Conservation (phyloP, 2,113 vertebrate species). For the Nycticryphes semicollaris region DNA sequence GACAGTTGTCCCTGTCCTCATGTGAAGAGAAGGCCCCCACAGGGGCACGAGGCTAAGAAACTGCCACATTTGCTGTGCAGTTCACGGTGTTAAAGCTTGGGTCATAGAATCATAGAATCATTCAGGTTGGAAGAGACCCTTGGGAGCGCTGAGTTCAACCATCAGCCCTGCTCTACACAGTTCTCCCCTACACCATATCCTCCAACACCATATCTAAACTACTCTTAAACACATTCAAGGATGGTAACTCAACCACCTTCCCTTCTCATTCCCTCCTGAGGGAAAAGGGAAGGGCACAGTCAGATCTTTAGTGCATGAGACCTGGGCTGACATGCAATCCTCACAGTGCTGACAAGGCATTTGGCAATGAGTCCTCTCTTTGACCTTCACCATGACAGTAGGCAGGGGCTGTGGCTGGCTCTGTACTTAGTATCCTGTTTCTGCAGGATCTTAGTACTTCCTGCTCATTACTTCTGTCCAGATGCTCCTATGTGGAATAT, state of each 20-base stretch:
- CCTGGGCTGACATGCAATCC: neutral
- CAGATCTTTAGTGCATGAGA: neutral
- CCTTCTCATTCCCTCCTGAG: neutral
- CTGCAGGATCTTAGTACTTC: neutral
- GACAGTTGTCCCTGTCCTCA: neutral
- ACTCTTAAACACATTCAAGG: no score
- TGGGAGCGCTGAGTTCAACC: no score
- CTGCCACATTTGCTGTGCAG: neutral
- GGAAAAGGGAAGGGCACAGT: neutral
- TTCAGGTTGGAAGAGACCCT: no score
- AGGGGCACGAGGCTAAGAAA: neutral
- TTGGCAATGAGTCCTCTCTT: neutral
- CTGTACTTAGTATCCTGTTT: neutral
- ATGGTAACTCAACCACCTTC: no score
- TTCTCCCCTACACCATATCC: no score
- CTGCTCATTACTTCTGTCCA: neutral
- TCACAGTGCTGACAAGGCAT: neutral
- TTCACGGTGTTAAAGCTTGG: neutral
- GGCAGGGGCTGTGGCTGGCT: neutral
- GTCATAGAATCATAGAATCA: neutral
- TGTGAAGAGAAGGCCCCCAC: neutral
- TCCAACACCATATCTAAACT: no score
- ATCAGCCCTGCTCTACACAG: no score
- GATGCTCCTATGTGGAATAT: rapidly evolving
- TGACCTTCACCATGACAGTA: neutral